phyloP scores from a whole-genome alignment of 1,140 invertebrate species.

The Platyscapa corneri region DNA sequence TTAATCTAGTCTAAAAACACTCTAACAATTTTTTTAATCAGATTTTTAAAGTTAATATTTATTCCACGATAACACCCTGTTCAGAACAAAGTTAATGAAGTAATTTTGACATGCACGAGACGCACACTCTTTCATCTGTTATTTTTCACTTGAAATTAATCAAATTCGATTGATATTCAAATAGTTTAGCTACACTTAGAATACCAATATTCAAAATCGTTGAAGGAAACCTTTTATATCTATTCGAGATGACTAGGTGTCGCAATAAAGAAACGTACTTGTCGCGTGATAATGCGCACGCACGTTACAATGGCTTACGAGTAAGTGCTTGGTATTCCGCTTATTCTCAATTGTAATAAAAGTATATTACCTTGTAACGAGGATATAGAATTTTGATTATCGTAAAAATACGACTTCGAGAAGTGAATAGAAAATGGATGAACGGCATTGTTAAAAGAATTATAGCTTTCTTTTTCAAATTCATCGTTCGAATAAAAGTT shows the following conservation, averaged over 20 bases:
- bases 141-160: slow-evolving; percentile 34
- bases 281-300: slow-evolving; percentile 1
- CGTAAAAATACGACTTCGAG: slow-evolving; percentile 24
- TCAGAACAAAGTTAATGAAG: neutral
- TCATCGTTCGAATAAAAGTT: neutral
- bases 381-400: slow-evolving; percentile 31
- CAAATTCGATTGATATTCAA: slow-evolving; percentile 46
- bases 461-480: neutral
- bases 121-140: slow-evolving; percentile 30
- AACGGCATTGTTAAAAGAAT: neutral
- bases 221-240: slow-evolving; percentile 38
- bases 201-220: slow-evolving; percentile 23
- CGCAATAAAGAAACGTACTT: neutral
- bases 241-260: neutral
- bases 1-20: too few relatives aligned
- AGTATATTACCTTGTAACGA: slow-evolving; percentile 37
- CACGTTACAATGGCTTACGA: slow-evolving; percentile 30
- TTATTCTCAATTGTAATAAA: slow-evolving; percentile 44
- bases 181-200: slow-evolving; percentile 22
- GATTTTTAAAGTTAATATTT: too few relatives aligned
- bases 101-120: neutral
- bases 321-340: slow-evolving; percentile 25
- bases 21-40: too few relatives aligned
- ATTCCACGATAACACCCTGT: too few relatives aligned
- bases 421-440: slow-evolving; percentile 22